These are phyloP conservation scores for Drosophila obscura DNA, from an alignment of 1,140 invertebrate species.

Conservation along the genomic window DNA sequence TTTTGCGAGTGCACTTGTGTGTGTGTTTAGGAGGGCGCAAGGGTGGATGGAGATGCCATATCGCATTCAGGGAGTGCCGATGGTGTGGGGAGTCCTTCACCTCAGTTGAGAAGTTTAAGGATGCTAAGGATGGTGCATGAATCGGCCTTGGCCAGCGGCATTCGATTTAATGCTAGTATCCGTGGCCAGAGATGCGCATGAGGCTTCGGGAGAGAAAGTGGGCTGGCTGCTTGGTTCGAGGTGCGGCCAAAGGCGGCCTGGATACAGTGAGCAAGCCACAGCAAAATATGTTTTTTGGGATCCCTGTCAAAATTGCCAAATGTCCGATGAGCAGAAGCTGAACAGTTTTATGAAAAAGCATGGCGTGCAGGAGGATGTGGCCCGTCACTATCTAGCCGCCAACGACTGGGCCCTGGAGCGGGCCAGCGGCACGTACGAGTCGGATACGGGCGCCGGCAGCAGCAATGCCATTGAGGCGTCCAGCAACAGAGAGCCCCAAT, in stretches of 20 bases:
- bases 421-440: constrained; percentile 49
- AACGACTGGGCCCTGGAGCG: constrained; percentile 59
- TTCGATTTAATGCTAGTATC: no score
- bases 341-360: constrained; percentile 61
- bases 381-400: constrained; percentile 45
- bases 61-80: no score
- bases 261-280: constrained; percentile 4
- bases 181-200: no score
- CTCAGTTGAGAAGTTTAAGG: no score
- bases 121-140: neutral
- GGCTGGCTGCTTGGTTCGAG: neutral
- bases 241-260: constrained; percentile 5
- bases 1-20: no score
- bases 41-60: no score
- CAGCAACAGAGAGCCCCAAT: constrained; percentile 22
- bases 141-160: neutral
- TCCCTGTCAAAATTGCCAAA: constrained; percentile 50
- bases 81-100: no score
- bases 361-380: constrained; percentile 55
- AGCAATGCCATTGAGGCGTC: neutral
- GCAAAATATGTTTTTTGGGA: constrained; percentile 28
- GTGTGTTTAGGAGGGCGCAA: no score
- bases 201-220: no score
- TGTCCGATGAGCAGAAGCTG: constrained; percentile 74
- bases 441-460: constrained; percentile 20